Percentiles rank a stretch among this genome's conserved stretches.
These are phyloP conservation scores for Volucella bombylans DNA, from an alignment of 2,888 invertebrate species.

Conservation along the genomic window DNA sequence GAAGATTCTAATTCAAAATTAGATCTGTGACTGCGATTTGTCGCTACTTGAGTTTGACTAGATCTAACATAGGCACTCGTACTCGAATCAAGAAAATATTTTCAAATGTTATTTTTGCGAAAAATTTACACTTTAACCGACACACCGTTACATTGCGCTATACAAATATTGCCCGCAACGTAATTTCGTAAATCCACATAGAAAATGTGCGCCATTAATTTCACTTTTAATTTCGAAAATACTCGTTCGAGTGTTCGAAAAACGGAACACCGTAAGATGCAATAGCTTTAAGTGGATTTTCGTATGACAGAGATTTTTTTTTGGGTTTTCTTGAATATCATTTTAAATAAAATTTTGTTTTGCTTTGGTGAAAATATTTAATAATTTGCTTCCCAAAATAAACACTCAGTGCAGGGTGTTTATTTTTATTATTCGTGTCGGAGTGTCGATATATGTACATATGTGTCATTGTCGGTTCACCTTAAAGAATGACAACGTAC, in stretches of 20 bases:
- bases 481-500: too few relatives aligned
- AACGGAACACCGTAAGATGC: conserved; percentile 1
- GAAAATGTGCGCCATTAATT: conserved; percentile 51
- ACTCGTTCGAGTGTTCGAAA: conserved; percentile 4
- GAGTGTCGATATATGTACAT: background rate
- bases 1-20: conserved; percentile 27
- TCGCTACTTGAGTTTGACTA: conserved; percentile 19
- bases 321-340: background rate
- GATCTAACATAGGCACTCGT: too few relatives aligned
- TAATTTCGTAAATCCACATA: conserved; percentile 56
- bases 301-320: background rate
- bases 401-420: conserved; percentile 45
- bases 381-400: conserved; percentile 52
- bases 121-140: background rate
- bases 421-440: conserved; percentile 51
- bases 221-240: conserved; percentile 54
- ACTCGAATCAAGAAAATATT: conserved; percentile 23
- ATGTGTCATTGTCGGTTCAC: too few relatives aligned
- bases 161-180: conserved; percentile 18
- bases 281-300: background rate
- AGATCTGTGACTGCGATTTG: conserved; percentile 22
- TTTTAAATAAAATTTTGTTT: conserved; percentile 42
- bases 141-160: background rate
- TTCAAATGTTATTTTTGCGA: conserved; percentile 11
- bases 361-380: conserved; percentile 52